A percentile compares a stretch with the other conserved stretches of the same genome.
Evolutionary conservation across 2,113 vertebrate species (phyloP).

Genomic region (Puntigrus tetrazona): DNA sequence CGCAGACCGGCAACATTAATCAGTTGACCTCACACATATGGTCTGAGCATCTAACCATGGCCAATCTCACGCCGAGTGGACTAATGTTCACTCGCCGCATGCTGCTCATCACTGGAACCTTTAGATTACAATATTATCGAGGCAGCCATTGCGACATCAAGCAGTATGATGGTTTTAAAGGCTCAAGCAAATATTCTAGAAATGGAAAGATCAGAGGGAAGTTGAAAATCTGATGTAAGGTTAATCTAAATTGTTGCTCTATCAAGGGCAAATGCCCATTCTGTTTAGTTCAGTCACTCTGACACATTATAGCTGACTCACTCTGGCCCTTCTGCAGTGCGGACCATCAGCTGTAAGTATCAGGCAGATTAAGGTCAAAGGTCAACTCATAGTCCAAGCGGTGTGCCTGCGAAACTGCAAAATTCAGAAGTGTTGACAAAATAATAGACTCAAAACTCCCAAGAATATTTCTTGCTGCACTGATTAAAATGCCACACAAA

Average conservation of each 20-base stretch:
- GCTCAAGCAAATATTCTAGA: background rate
- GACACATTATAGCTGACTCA: conserved; percentile 12
- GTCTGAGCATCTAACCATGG: conserved; percentile 17
- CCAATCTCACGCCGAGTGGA: conserved; percentile 36
- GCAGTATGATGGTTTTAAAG: background rate
- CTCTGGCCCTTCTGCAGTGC: background rate
- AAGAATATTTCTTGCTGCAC: background rate
- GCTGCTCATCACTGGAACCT: background rate
- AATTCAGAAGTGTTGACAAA: background rate
- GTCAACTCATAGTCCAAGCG: conserved; percentile 9
- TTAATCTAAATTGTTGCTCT: background rate
- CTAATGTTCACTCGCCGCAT: conserved; percentile 32
- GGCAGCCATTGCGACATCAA: background rate
- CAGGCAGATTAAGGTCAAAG: conserved; percentile 28
- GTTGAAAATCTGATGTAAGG: background rate
- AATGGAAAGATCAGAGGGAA: background rate
- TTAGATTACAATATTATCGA: background rate
- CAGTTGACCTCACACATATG: conserved; percentile 42
- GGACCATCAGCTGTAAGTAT: background rate
- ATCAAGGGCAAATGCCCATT: background rate
- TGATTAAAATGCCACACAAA: background rate
- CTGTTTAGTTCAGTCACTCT: background rate
- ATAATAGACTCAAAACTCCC: background rate
- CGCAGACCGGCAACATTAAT: background rate
- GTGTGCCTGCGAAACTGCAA: background rate